Evolutionary conservation across 2,888 invertebrate species (phyloP).

Genomic region (Philereme transversata): DNA sequence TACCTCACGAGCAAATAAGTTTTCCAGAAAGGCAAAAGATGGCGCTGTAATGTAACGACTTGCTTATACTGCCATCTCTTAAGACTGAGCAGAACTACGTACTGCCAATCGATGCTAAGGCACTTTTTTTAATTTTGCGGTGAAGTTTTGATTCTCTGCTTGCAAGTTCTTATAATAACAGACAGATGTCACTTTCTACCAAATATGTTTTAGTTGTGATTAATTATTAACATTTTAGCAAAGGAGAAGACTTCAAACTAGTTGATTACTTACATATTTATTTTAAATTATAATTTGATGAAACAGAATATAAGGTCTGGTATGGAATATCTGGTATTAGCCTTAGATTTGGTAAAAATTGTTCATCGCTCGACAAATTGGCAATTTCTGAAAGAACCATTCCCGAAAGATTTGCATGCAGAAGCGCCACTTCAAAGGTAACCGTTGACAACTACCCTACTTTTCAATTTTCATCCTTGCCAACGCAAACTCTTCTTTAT

Average conservation of each 20-base stretch:
- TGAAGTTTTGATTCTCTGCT: too few species aligned
- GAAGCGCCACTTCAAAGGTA: conserved; percentile 83
- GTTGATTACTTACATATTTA: too few species aligned
- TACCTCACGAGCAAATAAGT: background rate
- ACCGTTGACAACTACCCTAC: conserved; percentile 69
- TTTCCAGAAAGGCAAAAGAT: background rate
- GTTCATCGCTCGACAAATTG: conserved; percentile 58
- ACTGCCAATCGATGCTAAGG: background rate
- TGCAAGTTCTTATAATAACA: too few species aligned
- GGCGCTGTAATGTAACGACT: background rate
- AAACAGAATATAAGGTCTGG: too few species aligned
- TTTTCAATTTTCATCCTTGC: conserved; percentile 39
- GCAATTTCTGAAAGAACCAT: conserved; percentile 56
- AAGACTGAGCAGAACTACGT: background rate
- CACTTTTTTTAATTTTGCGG: background rate
- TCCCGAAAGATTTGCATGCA: conserved; percentile 77
- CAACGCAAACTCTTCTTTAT: conserved; percentile 36
- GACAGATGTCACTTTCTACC: too few species aligned
- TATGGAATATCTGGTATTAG: too few species aligned
- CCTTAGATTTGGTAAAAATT: background rate
- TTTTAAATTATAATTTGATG: too few species aligned
- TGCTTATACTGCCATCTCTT: background rate
- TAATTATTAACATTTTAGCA: too few species aligned
- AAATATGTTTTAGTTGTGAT: too few species aligned
- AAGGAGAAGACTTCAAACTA: too few species aligned